Evolutionary conservation across 2,888 invertebrate species (phyloP), one percentile per base, ranked within the genome.

Genomic region (Acanthosepion lycidas): DNA sequence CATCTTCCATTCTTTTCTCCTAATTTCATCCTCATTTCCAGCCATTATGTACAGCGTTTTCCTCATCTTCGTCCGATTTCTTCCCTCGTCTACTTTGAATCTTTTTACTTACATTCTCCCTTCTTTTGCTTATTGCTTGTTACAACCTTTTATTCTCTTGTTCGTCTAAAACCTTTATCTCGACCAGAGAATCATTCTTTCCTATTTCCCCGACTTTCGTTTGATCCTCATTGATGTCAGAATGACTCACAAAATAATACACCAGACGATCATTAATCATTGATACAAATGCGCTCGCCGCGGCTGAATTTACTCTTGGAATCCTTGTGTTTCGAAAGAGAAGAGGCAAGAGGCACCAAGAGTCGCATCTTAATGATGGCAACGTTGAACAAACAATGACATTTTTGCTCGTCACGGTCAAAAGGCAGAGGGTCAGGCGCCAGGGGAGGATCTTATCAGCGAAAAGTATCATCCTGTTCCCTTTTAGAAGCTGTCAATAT

Each of bases 221-320:
- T 78, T 33, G n/a, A 3, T n/a, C n/a, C 33, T 78, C 78, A 15
- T n/a, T 33, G n/a, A 78, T 78, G 78, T 12, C n/a, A 12, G 78
- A 78, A 12, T 78, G 78, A 78, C n/a, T 78, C 78, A n/a, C 15
- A 12, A 78, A 78, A 78, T n/a, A 78, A n/a, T 78, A 33, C n/a
- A 78, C n/a, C n/a, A 78, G n/a, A 18, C n/a, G n/a, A 78, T 78
- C 78, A 78, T 78, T 78, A n/a, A 78, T 78, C 78, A 78, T 78
- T n/a, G n/a, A 78, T 78, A 78, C 78, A 15, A n/a, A 33, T 78
- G n/a, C n/a, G n/a, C 78, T n/a, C 78, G n/a, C 4, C n/a, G 2
- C 1, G n/a, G 12, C 78, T 78, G n/a, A n/a, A 9, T n/a, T 78
- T n/a, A 3, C n/a, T 78, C n/a, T 78, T 3, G 78, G 18, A n/a